Conservation (phyloP, 2,113 vertebrate genomes). For the Calyptommatus sinebrachiatus region DNA sequence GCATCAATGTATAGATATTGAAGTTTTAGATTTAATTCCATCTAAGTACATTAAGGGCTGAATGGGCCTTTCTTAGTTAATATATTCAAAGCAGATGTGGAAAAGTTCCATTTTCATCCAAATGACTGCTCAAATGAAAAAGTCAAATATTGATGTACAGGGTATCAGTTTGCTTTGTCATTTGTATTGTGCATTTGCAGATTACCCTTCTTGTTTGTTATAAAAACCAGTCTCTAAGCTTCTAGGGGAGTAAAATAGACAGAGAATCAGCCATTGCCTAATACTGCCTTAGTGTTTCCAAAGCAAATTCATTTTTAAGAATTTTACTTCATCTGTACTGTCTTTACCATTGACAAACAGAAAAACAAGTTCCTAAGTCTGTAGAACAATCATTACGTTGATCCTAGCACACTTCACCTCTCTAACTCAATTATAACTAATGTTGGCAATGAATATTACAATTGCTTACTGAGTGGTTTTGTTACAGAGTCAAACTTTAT, state of each 20-base stretch:
- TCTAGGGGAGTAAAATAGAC: neutral
- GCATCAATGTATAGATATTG: too few species aligned
- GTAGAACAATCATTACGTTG: conserved; percentile 37
- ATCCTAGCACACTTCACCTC: conserved; percentile 23
- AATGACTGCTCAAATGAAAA: too few species aligned
- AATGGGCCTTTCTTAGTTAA: neutral
- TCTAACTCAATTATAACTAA: conserved; percentile 48
- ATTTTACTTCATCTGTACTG: conserved; percentile 21
- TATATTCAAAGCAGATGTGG: neutral
- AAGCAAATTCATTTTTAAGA: conserved; percentile 3
- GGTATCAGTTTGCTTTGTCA: neutral
- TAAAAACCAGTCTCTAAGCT: neutral
- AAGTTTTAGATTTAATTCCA: too few species aligned
- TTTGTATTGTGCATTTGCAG: conserved; percentile 19
- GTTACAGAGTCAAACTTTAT: conserved; percentile 52
- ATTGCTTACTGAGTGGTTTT: conserved; percentile 47
- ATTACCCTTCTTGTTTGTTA: conserved; percentile 28
- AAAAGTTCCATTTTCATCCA: neutral
- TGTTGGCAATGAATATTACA: conserved; percentile 47
- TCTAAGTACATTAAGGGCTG: too few species aligned
- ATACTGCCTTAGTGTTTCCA: neutral
- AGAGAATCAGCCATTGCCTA: neutral
- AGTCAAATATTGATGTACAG: neutral
- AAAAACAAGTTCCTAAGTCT: conserved; percentile 19
- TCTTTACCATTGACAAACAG: neutral